These are phyloP conservation scores for Heliothis virescens DNA, from an alignment of 1,140 invertebrate genomes.

Conservation along the genomic window DNA sequence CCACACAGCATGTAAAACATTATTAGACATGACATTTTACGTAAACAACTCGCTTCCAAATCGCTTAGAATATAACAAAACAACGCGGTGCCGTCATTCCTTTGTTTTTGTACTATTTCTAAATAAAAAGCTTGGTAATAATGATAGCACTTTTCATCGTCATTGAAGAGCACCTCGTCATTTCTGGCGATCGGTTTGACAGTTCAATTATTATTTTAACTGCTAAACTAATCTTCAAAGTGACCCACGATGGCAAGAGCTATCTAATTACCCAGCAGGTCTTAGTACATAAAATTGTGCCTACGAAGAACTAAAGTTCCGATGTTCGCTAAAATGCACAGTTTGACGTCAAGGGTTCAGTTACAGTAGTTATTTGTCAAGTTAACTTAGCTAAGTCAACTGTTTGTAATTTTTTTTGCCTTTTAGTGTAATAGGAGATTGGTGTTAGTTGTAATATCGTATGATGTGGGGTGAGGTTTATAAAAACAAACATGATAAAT, in stretches of 20 bases:
- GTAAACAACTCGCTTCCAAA: background rate
- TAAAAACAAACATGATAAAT: no score
- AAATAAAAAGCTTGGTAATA: background rate
- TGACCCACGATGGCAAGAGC: no score
- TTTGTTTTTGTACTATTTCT: conserved; percentile 19
- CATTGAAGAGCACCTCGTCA: no score
- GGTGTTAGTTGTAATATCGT: background rate
- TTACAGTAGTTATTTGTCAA: background rate
- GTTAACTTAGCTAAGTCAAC: background rate
- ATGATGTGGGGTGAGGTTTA: no score
- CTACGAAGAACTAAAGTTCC: background rate
- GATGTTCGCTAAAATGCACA: background rate
- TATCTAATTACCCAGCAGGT: background rate
- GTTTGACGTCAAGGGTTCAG: conserved; percentile 1
- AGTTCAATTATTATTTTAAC: background rate
- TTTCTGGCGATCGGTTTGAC: no score
- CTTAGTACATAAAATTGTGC: conserved; percentile 1
- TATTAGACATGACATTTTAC: conserved; percentile 19
- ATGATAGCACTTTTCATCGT: no score
- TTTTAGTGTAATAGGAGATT: conserved; percentile 11
- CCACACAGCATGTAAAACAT: background rate
- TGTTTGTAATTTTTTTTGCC: conserved; percentile 2
- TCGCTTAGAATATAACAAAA: conserved; percentile 4
- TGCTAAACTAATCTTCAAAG: background rate
- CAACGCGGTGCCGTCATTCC: background rate